phyloP scores from a whole-genome alignment of 2,113 vertebrate species.

The Heterochromis multidens region DNA sequence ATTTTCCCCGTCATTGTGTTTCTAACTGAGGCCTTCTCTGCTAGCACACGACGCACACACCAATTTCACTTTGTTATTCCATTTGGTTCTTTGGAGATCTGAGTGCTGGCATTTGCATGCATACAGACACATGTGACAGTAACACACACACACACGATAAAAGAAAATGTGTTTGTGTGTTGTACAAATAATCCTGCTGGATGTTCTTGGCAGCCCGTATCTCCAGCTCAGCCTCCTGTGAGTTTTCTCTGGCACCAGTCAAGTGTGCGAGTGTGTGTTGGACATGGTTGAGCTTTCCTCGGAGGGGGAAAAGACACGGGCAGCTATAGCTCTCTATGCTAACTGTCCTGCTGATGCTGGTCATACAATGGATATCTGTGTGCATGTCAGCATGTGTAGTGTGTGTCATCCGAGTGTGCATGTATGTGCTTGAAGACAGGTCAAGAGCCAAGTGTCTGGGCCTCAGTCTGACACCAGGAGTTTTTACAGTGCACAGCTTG shows the following conservation, averaged over 20 bases:
- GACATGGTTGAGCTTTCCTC: background rate
- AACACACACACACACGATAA: background rate
- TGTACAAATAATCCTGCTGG: constrained; percentile 44
- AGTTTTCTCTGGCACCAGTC: constrained; percentile 39
- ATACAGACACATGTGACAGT: background rate
- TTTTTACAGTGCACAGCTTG: background rate
- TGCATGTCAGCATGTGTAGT: constrained; percentile 1
- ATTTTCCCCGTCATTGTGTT: constrained; percentile 41
- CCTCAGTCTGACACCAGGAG: constrained; percentile 4
- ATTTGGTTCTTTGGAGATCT: background rate
- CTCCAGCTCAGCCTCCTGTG: constrained; percentile 28
- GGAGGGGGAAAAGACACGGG: background rate
- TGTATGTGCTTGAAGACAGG: background rate
- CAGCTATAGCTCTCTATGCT: constrained; percentile 18
- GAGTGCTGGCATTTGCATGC: background rate
- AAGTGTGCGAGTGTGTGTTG: background rate
- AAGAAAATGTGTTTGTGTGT: constrained; percentile 30
- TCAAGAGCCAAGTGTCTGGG: constrained; percentile 26
- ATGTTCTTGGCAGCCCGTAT: constrained; percentile 40
- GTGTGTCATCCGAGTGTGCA: background rate
- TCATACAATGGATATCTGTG: constrained; percentile 18
- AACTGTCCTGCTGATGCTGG: background rate
- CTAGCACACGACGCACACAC: background rate
- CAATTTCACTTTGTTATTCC: background rate
- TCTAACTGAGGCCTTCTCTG: constrained; percentile 46